These are phyloP conservation scores for Epirrhoe tristata DNA, from an alignment of 2,888 invertebrate species.

Conservation along the genomic window DNA sequence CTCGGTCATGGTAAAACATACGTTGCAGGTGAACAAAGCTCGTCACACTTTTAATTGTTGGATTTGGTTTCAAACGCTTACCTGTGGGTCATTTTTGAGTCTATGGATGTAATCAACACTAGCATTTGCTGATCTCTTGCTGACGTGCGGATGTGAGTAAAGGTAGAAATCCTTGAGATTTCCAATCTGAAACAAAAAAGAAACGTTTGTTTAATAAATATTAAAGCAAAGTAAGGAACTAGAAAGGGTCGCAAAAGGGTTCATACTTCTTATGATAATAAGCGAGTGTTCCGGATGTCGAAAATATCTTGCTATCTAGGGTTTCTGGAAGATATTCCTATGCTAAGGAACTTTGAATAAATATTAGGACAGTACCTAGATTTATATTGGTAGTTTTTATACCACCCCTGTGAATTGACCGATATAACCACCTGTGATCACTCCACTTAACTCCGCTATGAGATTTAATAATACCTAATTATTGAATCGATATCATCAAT, in stretches of 20 bases:
- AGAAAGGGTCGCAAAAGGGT: constrained; percentile 25
- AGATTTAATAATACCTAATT: too few relatives aligned
- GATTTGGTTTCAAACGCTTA: constrained; percentile 43
- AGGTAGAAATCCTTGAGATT: constrained; percentile 73
- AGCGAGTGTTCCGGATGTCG: constrained; percentile 25
- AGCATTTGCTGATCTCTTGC: constrained; percentile 75
- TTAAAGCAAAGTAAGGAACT: constrained; percentile 19
- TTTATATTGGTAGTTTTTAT: too few relatives aligned
- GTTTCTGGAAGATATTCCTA: constrained; percentile 10
- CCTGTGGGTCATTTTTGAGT: constrained; percentile 81
- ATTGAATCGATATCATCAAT: too few relatives aligned
- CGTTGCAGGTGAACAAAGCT: too few relatives aligned
- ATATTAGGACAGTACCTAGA: too few relatives aligned
- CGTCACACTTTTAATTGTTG: background rate
- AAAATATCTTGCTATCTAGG: constrained; percentile 20
- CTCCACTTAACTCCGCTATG: too few relatives aligned
- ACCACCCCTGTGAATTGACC: too few relatives aligned
- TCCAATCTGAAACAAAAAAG: constrained; percentile 75
- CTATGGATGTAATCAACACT: constrained; percentile 67
- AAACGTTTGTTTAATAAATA: constrained; percentile 34
- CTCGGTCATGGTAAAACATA: too few relatives aligned
- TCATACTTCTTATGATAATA: constrained; percentile 27
- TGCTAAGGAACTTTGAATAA: too few relatives aligned
- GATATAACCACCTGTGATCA: too few relatives aligned
- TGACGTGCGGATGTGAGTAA: constrained; percentile 76